These are phyloP conservation scores for Oxystoma pomonae DNA, from an alignment of 2,888 invertebrate genomes.

Conservation along the genomic window DNA sequence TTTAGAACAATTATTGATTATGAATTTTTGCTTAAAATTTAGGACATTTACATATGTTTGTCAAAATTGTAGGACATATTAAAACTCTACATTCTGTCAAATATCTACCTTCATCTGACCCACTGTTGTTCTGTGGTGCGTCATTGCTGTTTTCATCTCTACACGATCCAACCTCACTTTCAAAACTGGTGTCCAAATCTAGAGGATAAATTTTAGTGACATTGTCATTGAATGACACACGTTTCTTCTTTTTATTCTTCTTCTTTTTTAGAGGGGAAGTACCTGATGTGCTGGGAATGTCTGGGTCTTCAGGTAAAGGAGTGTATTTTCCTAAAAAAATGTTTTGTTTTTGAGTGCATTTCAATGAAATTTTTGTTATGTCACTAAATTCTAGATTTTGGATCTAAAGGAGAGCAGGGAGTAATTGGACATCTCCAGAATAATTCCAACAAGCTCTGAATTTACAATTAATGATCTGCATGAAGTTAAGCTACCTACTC, in stretches of 20 bases:
- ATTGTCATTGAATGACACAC: slow-evolving; percentile 43
- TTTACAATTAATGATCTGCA: too few species aligned
- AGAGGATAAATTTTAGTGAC: slow-evolving; percentile 41
- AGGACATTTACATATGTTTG: too few species aligned
- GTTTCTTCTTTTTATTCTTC: slow-evolving; percentile 41
- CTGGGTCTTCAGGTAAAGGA: slow-evolving; percentile 22
- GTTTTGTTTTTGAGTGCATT: too few species aligned
- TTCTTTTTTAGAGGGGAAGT: slow-evolving; percentile 30
- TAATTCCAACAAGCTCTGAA: too few species aligned
- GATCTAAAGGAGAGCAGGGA: too few species aligned
- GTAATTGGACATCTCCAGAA: too few species aligned
- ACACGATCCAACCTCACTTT: slow-evolving; percentile 33
- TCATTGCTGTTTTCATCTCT: slow-evolving; percentile 33
- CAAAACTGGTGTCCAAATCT: slow-evolving; percentile 37
- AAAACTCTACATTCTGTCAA: too few species aligned
- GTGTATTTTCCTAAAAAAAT: slow-evolving; percentile 24
- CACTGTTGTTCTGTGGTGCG: slow-evolving; percentile 26
- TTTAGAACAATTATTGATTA: too few species aligned
- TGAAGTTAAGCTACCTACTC: slow-evolving; percentile 15
- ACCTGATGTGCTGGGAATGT: slow-evolving; percentile 24
- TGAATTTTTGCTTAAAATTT: too few species aligned
- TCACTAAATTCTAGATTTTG: too few species aligned
- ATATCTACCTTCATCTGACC: slow-evolving; percentile 34
- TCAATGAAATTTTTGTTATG: too few species aligned
- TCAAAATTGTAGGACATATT: too few species aligned